phyloP scores from a whole-genome alignment of 2,888 invertebrate species.

The Perithous albicinctus region DNA sequence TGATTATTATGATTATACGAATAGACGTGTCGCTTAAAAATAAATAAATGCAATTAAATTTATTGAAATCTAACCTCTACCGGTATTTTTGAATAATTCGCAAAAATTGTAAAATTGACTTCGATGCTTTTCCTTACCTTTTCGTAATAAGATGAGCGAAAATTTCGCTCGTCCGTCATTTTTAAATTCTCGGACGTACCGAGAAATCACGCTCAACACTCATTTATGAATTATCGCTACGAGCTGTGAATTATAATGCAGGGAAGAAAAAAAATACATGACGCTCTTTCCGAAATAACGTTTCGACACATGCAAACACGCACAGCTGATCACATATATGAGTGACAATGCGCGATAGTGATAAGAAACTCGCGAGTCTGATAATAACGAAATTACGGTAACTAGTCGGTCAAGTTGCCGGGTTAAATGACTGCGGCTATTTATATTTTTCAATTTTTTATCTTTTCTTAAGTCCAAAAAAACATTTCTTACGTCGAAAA shows the following conservation, averaged over 20 bases:
- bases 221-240: neutral
- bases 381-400: too few species aligned
- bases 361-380: too few species aligned
- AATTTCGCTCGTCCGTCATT: constrained; percentile 91
- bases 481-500: too few species aligned
- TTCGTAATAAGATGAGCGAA: constrained; percentile 93
- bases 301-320: neutral
- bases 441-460: too few species aligned
- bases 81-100: neutral
- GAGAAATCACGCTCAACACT: constrained; percentile 11
- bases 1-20: too few species aligned
- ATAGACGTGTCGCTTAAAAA: too few species aligned
- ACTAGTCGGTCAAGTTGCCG: too few species aligned
- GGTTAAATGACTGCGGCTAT: too few species aligned
- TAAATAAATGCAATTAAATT: constrained; percentile 1
- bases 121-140: constrained; percentile 85
- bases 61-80: neutral
- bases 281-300: neutral
- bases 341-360: neutral
- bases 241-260: neutral
- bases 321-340: neutral
- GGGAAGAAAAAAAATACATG: neutral
- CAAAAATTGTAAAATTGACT: neutral
- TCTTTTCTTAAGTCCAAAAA: too few species aligned
- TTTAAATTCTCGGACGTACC: constrained; percentile 37